Conservation (phyloP, 1,140 invertebrate species). For the Dendrolimus kikuchii region DNA sequence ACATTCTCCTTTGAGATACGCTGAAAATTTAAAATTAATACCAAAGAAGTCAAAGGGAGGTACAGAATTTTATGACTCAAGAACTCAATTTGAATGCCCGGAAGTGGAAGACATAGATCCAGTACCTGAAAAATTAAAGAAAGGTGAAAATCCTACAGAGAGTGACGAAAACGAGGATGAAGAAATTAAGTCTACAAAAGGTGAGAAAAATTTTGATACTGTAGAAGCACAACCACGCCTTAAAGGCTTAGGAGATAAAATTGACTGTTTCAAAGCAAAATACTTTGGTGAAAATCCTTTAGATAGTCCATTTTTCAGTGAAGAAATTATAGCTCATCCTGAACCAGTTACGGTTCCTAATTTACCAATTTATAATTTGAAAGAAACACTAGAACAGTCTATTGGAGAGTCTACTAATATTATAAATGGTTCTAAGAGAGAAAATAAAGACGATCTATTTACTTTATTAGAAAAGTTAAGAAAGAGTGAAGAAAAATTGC, state of each 20-base stretch:
- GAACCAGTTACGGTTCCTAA: conserved; percentile 40
- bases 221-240: conserved; percentile 47
- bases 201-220: conserved; percentile 25
- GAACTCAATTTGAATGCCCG: conserved; percentile 57
- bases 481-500: conserved; percentile 14
- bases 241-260: conserved; percentile 77
- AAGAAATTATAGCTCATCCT: conserved; percentile 65
- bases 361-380: conserved; percentile 20
- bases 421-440: conserved; percentile 7
- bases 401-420: conserved; percentile 14
- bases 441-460: conserved; percentile 21
- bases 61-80: conserved; percentile 76
- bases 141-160: conserved; percentile 40
- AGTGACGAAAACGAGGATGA: conserved; percentile 23
- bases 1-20: conserved; percentile 75
- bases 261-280: conserved; percentile 82
- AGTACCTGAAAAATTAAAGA: conserved; percentile 70
- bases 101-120: conserved; percentile 71
- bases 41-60: conserved; percentile 72
- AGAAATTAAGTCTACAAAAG: conserved; percentile 19
- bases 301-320: conserved; percentile 82
- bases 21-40: conserved; percentile 72
- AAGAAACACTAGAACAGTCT: conserved; percentile 11
- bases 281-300: conserved; percentile 82
- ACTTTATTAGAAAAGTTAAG: conserved; percentile 23